Evolutionary conservation across 2,113 vertebrate species (phyloP).

Genomic region (Cololabis saira): DNA sequence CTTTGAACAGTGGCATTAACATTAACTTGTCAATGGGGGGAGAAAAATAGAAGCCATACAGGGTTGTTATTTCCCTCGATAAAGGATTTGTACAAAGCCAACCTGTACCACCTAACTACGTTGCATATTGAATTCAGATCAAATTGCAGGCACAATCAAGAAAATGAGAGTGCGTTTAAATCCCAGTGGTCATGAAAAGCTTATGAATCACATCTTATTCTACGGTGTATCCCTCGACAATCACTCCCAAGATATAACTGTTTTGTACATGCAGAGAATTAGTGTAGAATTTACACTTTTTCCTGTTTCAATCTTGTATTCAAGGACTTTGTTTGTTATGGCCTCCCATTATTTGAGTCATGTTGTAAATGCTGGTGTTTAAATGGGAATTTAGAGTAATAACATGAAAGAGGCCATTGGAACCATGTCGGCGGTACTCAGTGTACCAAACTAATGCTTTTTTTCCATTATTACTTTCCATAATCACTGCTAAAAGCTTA

Average conservation of each 20-base stretch:
- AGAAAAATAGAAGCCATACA: not conserved
- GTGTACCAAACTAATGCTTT: not conserved
- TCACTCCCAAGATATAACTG: not conserved
- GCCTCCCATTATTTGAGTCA: not conserved
- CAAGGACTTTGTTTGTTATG: not conserved
- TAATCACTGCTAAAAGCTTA: not conserved
- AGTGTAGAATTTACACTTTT: not conserved
- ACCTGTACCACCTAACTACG: not conserved
- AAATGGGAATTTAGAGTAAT: not conserved
- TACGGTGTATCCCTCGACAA: not conserved
- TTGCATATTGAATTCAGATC: not conserved
- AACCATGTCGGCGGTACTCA: not conserved
- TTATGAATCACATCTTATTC: not conserved
- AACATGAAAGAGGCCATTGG: not conserved
- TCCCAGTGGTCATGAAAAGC: not conserved
- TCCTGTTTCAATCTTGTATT: not conserved
- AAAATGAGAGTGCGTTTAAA: not conserved
- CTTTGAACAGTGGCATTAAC: not conserved
- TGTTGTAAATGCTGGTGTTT: not conserved
- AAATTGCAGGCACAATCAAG: not conserved
- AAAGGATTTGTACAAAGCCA: not conserved
- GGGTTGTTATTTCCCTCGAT: too few relatives aligned
- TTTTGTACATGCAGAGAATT: not conserved
- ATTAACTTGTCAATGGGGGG: not conserved
- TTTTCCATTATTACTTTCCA: not conserved